Evolutionary conservation across 37 sponge, comb jelly and placozoan genomes (phyloP).

Genomic region (Lycopodina hypogea): DNA sequence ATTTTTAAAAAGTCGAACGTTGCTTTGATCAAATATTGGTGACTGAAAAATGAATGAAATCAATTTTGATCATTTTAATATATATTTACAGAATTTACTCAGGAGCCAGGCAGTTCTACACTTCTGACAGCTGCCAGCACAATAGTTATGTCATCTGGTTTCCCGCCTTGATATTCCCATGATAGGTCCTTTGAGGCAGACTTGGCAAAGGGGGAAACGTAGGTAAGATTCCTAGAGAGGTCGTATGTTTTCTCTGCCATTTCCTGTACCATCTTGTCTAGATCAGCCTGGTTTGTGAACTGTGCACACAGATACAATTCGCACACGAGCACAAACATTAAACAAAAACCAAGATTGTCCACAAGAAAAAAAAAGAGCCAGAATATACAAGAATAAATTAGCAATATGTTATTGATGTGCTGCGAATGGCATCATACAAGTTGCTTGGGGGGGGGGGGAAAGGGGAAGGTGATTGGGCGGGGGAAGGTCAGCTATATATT

Average conservation of each 20-base stretch:
- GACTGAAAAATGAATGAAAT: too few relatives aligned
- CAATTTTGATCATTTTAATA: too few relatives aligned
- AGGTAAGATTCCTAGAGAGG: slow-evolving; percentile 27
- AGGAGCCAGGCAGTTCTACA: neutral
- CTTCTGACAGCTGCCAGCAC: slow-evolving; percentile 49
- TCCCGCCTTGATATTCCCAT: slow-evolving; percentile 51
- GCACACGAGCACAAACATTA: neutral
- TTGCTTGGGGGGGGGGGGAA: too few relatives aligned
- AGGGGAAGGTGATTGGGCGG: too few relatives aligned
- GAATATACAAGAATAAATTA: too few relatives aligned
- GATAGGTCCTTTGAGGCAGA: slow-evolving; percentile 25
- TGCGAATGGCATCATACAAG: too few relatives aligned
- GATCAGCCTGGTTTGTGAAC: neutral
- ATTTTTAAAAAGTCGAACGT: too few relatives aligned
- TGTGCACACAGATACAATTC: too few relatives aligned
- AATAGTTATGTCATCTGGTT: slow-evolving; percentile 75
- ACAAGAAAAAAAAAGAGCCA: neutral
- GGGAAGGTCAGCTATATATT: too few relatives aligned
- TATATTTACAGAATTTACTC: too few relatives aligned
- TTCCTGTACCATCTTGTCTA: neutral
- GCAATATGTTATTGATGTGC: too few relatives aligned
- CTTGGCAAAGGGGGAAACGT: slow-evolving; percentile 67
- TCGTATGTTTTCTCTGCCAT: slow-evolving; percentile 21
- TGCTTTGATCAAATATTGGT: too few relatives aligned
- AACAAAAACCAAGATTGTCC: neutral